Base-by-base conservation (phyloP, 2,888 invertebrate species). In the Chymomyza amoena region DNA sequence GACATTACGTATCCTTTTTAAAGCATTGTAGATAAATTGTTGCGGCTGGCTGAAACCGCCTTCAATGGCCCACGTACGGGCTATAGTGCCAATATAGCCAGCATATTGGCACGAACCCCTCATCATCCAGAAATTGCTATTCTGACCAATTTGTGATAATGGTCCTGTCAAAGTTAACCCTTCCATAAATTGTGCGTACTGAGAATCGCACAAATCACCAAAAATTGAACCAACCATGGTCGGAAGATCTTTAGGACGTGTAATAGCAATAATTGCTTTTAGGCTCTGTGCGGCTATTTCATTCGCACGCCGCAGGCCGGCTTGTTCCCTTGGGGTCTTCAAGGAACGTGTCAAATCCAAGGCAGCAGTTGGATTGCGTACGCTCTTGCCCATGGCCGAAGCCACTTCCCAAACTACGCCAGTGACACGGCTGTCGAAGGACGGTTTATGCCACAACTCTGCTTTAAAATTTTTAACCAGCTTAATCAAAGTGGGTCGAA, bases 11-110 rank as follows among this genome's bases (percentile, higher is more conserved):
- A 45, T 45, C 10, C 2, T 45, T 13, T 13, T 45, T 13, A 45
- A 45, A 45, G 13, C 69, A n/a, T 70, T 76, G 39, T 79, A 84
- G 2, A 82, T 61, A 39, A 77, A 56, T 54, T 73, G 76, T 18
- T 81, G 81, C 1, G 84, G 73, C 5, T 78, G 67, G 4, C 70
- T 72, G 6, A 79, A 81, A 1, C 68, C 67, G 1, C 82, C 78
- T 2, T n/a, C 6, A 32, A 68, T 66, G 13, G 84, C 73, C 79
- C 81, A 82, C 45, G 68, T 72, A 13, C 81, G 73, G 28, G 77
- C 67, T 25, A 81, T 25, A 16, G 67, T 61, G n/a, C 81, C 78
- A 7, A 67, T 70, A 56, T 81, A 84, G 52, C 81, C 84, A 0
- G 62, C 79, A 60, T 76, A 84, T 10, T 77, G 75, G 45, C 81